Evolutionary conservation across 2,797 vertebrate genomes (phyloP).

Genomic region (Propithecus perrieri): DNA sequence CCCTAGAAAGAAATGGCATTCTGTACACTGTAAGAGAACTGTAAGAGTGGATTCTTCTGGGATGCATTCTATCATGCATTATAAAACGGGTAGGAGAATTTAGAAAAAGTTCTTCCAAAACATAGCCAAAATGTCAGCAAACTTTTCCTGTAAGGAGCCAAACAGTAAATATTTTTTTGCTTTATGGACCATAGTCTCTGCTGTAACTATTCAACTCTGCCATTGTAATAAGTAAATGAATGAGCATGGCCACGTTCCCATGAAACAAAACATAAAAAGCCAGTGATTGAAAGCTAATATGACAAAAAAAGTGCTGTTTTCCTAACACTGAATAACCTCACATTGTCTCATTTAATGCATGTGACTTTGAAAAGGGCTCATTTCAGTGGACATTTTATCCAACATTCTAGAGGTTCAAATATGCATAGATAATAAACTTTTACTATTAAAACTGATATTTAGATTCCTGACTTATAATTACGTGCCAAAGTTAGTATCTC

Average conservation of each 20-base stretch:
- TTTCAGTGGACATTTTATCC: background rate
- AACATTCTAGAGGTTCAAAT: background rate
- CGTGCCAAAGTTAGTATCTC: background rate
- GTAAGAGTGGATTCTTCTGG: background rate
- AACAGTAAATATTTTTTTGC: background rate
- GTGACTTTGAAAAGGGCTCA: background rate
- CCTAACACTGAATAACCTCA: background rate
- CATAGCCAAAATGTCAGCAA: background rate
- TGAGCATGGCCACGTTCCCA: too few species aligned
- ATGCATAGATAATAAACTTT: background rate
- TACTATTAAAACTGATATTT: background rate
- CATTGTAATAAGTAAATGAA: background rate
- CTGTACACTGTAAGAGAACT: background rate
- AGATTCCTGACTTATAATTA: background rate
- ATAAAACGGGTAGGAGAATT: background rate
- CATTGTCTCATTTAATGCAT: background rate
- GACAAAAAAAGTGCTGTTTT: background rate
- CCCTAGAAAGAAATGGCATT: background rate
- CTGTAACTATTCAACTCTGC: background rate
- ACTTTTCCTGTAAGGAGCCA: background rate
- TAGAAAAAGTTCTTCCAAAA: background rate
- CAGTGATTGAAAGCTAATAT: background rate
- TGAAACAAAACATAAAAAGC: background rate
- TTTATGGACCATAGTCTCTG: background rate
- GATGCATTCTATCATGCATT: background rate